Base-by-base conservation (phyloP, 2,888 invertebrate genomes). In the Oligia latruncula region DNA sequence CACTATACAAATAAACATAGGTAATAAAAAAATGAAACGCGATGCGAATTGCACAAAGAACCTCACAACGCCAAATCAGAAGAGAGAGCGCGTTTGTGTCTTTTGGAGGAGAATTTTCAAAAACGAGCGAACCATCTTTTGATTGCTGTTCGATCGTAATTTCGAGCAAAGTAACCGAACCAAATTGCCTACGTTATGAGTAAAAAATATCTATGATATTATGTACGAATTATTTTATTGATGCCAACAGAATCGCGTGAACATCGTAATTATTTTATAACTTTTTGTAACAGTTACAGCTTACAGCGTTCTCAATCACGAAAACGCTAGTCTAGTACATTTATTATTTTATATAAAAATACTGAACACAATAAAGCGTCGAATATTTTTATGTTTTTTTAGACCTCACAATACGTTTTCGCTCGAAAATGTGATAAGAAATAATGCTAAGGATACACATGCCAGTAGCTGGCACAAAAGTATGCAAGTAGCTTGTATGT, bases 41-140 rank as follows among this genome's bases (percentile, higher is more conserved):
- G 29, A 49, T 15, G 43, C 15, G 13, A 80, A 71, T 81, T 80
- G 46, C 60, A 49, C 4, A 55, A 52, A 35, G 4, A 83, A 78
- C 29, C 17, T 62, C 43, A 55, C 49, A 83, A 49, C 49, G 40
- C 40, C 49, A 46, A 35, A 67, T 55, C n/a, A 71, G 20, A 80
- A 72, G 85, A 58, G 74, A 81, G 74, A 82, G 70, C 81, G 80
- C 71, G 81, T 82, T 85, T 73, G 35, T 73, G 40, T 72, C 67
- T 85, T 81, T 81, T 81, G 6, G 1, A 70, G 46, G 65, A 60
- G 20, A 66, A 71, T 80, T 71, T 40, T 49, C 15, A 20, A 84
- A 80, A 84, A 52, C 0, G 1, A 20, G 4, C 1, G 11, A 23
- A n/a, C 8, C 5, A 35, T 35, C 4, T 49, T 65, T 15, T 66